These are phyloP conservation scores for Stenotaenia linearis DNA, from an alignment of 2,888 invertebrate species.

Conservation along the genomic window DNA sequence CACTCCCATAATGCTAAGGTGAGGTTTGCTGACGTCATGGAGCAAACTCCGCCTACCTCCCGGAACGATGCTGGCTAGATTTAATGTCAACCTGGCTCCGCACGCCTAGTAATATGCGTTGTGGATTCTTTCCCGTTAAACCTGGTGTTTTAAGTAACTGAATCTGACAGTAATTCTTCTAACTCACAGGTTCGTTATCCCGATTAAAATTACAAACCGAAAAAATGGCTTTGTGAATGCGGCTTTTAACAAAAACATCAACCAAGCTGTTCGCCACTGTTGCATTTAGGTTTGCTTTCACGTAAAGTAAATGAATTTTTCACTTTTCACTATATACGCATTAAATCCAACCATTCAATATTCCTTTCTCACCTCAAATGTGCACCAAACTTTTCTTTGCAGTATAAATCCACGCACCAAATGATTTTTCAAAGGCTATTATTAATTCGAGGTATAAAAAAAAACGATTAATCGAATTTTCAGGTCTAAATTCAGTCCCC, in stretches of 20 bases:
- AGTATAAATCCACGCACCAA: not conserved
- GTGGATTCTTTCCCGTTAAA: not conserved
- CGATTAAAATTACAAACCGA: not conserved
- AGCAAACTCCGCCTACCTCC: too few species aligned
- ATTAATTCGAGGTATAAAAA: not conserved
- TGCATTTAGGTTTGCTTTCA: not conserved
- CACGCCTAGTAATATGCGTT: not conserved
- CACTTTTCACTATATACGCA: not conserved
- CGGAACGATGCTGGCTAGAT: too few species aligned
- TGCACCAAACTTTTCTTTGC: not conserved
- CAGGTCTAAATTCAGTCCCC: not conserved
- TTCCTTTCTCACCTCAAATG: not conserved
- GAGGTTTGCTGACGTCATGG: too few species aligned
- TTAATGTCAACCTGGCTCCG: too few species aligned
- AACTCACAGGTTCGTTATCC: not conserved
- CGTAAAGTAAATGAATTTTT: not conserved
- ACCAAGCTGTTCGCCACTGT: not conserved
- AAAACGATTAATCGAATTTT: not conserved
- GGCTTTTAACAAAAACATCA: not conserved
- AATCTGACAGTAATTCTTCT: not conserved
- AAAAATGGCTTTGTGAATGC: not conserved
- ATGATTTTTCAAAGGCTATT: not conserved
- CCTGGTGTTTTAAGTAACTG: not conserved
- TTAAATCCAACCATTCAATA: not conserved
- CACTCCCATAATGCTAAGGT: too few species aligned